Percentiles rank a stretch among this genome's conserved stretches.
These are phyloP conservation scores for Riparia riparia DNA, from an alignment of 2,113 vertebrate genomes.

Conservation along the genomic window DNA sequence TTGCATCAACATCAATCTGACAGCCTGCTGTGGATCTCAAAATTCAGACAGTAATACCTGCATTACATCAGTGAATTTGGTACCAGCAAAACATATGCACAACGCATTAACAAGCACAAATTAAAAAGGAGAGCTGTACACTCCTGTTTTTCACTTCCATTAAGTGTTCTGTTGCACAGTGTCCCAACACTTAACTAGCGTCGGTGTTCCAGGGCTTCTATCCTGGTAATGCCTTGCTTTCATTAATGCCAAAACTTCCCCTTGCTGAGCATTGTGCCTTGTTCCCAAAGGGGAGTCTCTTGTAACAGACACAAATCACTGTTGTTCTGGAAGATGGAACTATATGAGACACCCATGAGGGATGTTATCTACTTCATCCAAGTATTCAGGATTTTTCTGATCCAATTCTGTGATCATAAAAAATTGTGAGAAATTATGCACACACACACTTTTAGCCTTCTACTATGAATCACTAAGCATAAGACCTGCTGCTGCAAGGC, in stretches of 20 bases:
- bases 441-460: not conserved
- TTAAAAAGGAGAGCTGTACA: not conserved
- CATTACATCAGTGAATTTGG: not conserved
- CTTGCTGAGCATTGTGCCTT: not conserved
- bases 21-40: not conserved
- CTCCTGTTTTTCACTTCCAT: not conserved
- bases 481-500: not conserved
- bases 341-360: not conserved
- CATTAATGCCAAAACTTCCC: not conserved
- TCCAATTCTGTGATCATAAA: not conserved
- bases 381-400: not conserved
- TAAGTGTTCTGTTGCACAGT: rapidly evolving
- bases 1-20: not conserved
- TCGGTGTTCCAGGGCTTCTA: not conserved
- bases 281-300: not conserved
- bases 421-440: not conserved
- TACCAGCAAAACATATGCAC: not conserved
- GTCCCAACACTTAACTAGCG: not conserved
- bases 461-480: not conserved
- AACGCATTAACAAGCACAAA: not conserved
- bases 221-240: not conserved
- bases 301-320: not conserved
- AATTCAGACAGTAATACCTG: not conserved
- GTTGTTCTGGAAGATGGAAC: not conserved
- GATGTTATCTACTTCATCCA: not conserved